Conservation (phyloP, 2,113 vertebrate species). For the Calidris pugnax region DNA sequence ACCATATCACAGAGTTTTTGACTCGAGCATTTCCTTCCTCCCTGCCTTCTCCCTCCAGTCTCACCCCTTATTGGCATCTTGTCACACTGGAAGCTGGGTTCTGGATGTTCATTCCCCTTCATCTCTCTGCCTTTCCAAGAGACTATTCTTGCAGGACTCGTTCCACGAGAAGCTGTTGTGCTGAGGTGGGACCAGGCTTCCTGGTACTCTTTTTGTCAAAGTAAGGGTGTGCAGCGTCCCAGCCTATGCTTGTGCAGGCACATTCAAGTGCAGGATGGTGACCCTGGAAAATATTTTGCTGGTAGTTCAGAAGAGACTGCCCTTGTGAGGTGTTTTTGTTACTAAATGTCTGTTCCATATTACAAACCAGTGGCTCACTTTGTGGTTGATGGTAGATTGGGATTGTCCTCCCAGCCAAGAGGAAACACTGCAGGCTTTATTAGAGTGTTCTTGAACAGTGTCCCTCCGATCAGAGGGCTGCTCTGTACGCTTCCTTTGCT, state of each 20-base stretch:
- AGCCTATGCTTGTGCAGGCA: neutral
- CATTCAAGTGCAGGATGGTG: neutral
- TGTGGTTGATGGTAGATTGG: neutral
- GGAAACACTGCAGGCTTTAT: neutral
- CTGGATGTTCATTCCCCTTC: neutral
- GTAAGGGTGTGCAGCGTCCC: neutral
- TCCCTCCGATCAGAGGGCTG: neutral
- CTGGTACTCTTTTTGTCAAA: neutral
- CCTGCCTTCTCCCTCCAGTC: neutral
- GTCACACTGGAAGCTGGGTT: neutral
- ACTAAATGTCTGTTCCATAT: neutral
- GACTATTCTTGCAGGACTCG: neutral
- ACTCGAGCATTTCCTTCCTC: neutral
- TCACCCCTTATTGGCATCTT: neutral
- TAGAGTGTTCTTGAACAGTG: neutral
- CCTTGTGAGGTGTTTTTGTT: neutral
- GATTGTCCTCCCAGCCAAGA: neutral
- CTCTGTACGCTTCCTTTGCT: neutral
- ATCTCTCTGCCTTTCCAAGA: neutral
- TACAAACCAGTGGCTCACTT: neutral
- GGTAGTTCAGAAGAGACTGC: neutral
- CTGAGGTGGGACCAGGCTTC: neutral
- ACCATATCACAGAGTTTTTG: neutral
- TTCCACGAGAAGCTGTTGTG: neutral
- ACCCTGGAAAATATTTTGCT: neutral